Base-by-base conservation (phyloP, 2,888 invertebrate species). In the Quadroppia sp. region DNA sequence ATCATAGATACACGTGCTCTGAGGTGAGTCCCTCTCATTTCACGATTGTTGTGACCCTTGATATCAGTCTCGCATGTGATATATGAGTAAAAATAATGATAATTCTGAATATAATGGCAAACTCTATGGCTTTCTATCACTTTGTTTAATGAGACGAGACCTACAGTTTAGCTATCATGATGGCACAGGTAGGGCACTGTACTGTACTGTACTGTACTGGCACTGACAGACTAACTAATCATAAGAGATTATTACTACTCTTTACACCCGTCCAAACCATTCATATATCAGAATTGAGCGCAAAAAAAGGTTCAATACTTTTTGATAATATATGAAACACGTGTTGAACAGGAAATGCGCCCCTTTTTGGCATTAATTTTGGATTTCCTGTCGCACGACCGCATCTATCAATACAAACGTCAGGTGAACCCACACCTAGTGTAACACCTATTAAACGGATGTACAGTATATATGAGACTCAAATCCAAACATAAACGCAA, bases 291-390 rank as follows among this genome's bases (percentile, higher is more conserved):
- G 30, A 25, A 56, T 56, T 56, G 20, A 28, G 11, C 36, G 6
- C 11, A 28, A 11, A 56, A 15, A 48, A 28, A 56, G 11, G 56
- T 56, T 56, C 13, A 56, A 56, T 56, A 56, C 25, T 56, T 59
- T 59, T 25, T 36, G 64, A n/a, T 64, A 64, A 64, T 64, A 36
- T 64, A 64, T 64, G 6, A 11, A 3, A 56, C 64, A 64, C 64
- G 64, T 64, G 64, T 64, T 64, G 64, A 64, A 36, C 64, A 64
- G 64, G 64, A 64, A 64, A 64, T 64, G 64, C 64, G 25, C 36
- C 36, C 36, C 36, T 64, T 64, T 64, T 64, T 64, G 36, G 36
- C 64, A 64, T 36, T 64, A 15, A 64, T 64, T 30, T 64, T 64
- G 64, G 36, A 64, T 64, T 36, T 64, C 64, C 64, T 64, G 64